Evolutionary conservation across 1,140 invertebrate species (phyloP), one percentile per base, ranked within the genome.

Genomic region (Daktulosphaira vitifoliae): DNA sequence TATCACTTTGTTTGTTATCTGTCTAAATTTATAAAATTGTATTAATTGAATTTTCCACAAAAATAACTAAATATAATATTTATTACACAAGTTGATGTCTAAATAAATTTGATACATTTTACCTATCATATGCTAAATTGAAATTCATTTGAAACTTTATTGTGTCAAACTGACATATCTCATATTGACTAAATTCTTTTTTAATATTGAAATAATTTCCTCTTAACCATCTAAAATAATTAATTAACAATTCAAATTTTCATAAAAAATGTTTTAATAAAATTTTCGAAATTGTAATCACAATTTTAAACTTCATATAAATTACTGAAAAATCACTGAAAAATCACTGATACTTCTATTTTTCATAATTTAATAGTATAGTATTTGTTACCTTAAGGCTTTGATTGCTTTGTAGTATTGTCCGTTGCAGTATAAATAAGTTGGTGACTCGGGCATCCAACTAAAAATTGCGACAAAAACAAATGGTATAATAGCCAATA

Each of bases 201-300:
- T 82, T 81, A 9, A 85, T 76, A 65, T 89, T 79, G 67, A 83
- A 85, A 4, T 81, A 73, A 1, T 72, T 69, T 8, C 87, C 86
- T 15, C 88, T 79, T 7, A 91, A 73, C 73, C 76, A 68, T 50
- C 68, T 68, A 22, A 23, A n/a, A n/a, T n/a, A n/a, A n/a, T n/a
- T n/a, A n/a, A n/a, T n/a, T n/a, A n/a, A n/a, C n/a, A n/a, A n/a
- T n/a, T n/a, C n/a, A n/a, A 33, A 37, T 54, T 29, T 7, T 29
- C 49, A 51, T 11, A 7, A 18, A 20, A 1, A 62, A 29, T 13
- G 48, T 20, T 1, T 48, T 46, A 15, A 13, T 20, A 44, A 9
- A 8, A 25, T 26, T 11, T 18, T 13, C 9, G 11, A 37, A 26
- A 16, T 29, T 29, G 11, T 52, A 33, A 20, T 13, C n/a, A 11